Base-by-base conservation (phyloP, 2,113 vertebrate genomes). In the Fulmarus glacialis region DNA sequence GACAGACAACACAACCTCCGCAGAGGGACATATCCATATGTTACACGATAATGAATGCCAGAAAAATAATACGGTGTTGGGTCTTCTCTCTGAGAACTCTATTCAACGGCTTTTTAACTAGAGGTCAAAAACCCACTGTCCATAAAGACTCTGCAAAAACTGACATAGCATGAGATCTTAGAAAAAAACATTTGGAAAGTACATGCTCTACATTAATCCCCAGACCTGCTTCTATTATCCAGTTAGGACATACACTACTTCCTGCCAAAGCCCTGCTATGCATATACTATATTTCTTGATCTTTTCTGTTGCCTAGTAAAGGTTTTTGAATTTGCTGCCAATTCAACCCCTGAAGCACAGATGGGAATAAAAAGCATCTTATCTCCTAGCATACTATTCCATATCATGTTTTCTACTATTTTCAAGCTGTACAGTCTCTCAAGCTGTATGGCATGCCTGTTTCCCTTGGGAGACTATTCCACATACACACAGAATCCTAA, bases 1-100 rank as follows among this genome's bases (percentile, higher is more conserved):
- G 96, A 96, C 87, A 93, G 96, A 97, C 94, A 97, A 96, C 95
- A 96, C 96, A 97, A 93, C 96, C 96, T 96, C 96, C 84, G 2
- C 96, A 97, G 89, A 95, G 87, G 96, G 93, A 81, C 95, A 84
- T 1, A 87, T 92, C 95, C 95, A 95, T 97, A 97, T 97, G 97
- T 81, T 82, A 75, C 60, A 66, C 71, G 87, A 80, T 89, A 90
- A 92, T 16, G 73, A 86, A 81, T 83, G 95, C 96, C 95, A 97
- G 86, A 81, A 96, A 95, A 95, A 96, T 82, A 97, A 95, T 24
- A 55, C 21, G 63, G 67, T 34, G 14, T 7, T 81, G 62, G 56
- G 53, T 43, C 43, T 94, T 96, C 86, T 95, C 48, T 56, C 77
- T 30, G n/a, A 87, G 40, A 87, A 36, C 27, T 68, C 29, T 82